Conservation (phyloP, 2,113 vertebrate genomes). For the Tretioscincus oriximinensis region DNA sequence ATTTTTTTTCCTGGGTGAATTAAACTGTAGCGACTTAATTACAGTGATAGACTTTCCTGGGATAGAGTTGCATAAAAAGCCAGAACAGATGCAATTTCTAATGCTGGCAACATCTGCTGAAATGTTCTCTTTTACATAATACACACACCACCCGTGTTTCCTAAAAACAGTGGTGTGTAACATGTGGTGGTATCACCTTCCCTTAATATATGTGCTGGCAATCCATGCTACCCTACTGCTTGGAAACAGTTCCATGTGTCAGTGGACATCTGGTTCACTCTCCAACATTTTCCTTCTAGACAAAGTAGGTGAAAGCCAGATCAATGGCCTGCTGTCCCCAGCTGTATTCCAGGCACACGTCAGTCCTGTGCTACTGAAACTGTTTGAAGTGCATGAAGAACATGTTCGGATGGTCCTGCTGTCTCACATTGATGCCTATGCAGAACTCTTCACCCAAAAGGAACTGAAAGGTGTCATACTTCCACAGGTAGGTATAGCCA, state of each 20-base stretch:
- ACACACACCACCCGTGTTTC: not conserved
- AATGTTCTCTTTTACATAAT: too few species aligned
- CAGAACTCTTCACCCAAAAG: slow-evolving; percentile 84
- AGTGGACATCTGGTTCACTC: slow-evolving; percentile 11
- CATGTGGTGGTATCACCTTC: not conserved
- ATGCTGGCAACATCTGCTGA: too few species aligned
- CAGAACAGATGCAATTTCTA: too few species aligned
- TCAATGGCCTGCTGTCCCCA: slow-evolving; percentile 83
- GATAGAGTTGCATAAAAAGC: too few species aligned
- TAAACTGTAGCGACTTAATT: not conserved
- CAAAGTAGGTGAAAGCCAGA: slow-evolving; percentile 68
- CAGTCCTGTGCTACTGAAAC: slow-evolving; percentile 87
- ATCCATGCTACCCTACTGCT: too few species aligned
- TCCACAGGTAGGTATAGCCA: slow-evolving; percentile 84
- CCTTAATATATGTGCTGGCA: too few species aligned
- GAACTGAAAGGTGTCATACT: slow-evolving; percentile 90
- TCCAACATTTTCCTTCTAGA: slow-evolving; percentile 68
- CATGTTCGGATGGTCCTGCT: slow-evolving; percentile 90
- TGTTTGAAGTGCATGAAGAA: slow-evolving; percentile 92
- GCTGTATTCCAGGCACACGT: slow-evolving; percentile 86
- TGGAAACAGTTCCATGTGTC: not conserved
- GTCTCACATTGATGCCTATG: slow-evolving; percentile 88
- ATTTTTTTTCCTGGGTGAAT: too few species aligned
- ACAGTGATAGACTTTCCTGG: too few species aligned
- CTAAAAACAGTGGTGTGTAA: not conserved